Evolutionary conservation across 2,113 vertebrate genomes (phyloP).

Genomic region (Raja brachyura): DNA sequence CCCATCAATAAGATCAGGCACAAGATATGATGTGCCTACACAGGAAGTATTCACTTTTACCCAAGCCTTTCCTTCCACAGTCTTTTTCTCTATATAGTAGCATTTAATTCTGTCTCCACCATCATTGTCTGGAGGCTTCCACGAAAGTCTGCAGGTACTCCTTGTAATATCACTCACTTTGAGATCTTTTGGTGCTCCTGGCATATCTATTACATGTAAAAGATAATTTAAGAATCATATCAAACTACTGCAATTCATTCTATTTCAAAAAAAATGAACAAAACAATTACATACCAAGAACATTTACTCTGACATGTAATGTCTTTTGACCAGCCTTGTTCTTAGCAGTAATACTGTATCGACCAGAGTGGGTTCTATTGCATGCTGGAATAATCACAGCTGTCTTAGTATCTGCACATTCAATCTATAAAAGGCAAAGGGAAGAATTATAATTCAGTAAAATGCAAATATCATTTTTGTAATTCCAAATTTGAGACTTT

Average conservation of each 20-base stretch:
- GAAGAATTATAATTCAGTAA: background rate
- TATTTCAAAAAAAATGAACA: constrained; percentile 40
- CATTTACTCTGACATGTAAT: constrained; percentile 75
- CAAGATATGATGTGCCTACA: constrained; percentile 73
- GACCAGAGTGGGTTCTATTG: constrained; percentile 78
- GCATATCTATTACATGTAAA: constrained; percentile 64
- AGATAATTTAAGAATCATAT: constrained; percentile 34
- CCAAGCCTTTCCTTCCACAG: constrained; percentile 87
- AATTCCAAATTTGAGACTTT: constrained; percentile 36
- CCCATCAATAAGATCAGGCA: constrained; percentile 79
- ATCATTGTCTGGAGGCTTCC: constrained; percentile 88
- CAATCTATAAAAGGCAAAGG: constrained; percentile 56
- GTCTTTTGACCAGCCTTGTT: constrained; percentile 89
- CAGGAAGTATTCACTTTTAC: constrained; percentile 87
- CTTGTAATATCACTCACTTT: constrained; percentile 90
- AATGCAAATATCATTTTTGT: background rate
- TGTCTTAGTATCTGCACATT: constrained; percentile 73
- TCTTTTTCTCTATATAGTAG: constrained; percentile 91
- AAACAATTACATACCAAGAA: constrained; percentile 69
- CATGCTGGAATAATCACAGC: constrained; percentile 69
- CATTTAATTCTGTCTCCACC: constrained; percentile 91
- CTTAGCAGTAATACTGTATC: constrained; percentile 85
- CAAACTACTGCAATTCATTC: constrained; percentile 42
- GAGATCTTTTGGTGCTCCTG: constrained; percentile 82
- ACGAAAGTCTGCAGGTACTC: constrained; percentile 82